Base-by-base conservation (phyloP, 2,888 invertebrate species). In the Esperia sulphurella region DNA sequence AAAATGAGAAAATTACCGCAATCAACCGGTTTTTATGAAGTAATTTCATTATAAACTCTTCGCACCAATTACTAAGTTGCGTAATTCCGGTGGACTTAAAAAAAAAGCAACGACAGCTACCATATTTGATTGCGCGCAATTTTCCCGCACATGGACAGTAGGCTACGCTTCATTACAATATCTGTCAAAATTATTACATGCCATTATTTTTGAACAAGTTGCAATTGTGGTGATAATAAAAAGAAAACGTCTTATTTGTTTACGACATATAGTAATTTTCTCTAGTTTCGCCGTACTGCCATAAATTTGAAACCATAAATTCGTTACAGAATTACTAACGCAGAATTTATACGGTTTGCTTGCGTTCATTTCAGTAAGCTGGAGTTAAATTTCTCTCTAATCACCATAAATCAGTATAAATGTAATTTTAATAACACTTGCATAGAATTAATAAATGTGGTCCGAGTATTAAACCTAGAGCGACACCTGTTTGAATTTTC, bases 121-220 rank as follows among this genome's bases (percentile, higher is more conserved):
- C 54, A 57, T 57, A 14, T 57, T 57, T 57, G 57, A 57, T 57
- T 53, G 50, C 51, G 49, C 44, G 41, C 51, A 54, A 57, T 54
- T 48, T 51, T 51, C 46, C 52, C 50, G 54, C 50, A 50, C 49
- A 54, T 13, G 38, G 37, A 29, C 42, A 7, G 45, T 45, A 39
- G 41, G 46, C 46, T 12, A 21, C 46, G 9, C 21, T 21, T 41
- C 41, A 46, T 46, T 46, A 41, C 35, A 41, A 10, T 35, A 41
- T 46, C 41, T 41, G 46, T 46, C 46, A 46, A 46, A 45, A 46
- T 46, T 46, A 46, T 46, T 41, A 46, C 41, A 41, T 21, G 39
- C 13, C 44, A 44, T 44, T 44, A 41, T 38, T 29, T 13, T 38
- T 44, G 13, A 44, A 44, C 12, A 29, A 41, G 41, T 4, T 0